A percentile compares a stretch with the other conserved stretches of the same genome.
These are phyloP conservation scores for Phorcus lineatus DNA, from an alignment of 2,888 invertebrate genomes.

Conservation along the genomic window DNA sequence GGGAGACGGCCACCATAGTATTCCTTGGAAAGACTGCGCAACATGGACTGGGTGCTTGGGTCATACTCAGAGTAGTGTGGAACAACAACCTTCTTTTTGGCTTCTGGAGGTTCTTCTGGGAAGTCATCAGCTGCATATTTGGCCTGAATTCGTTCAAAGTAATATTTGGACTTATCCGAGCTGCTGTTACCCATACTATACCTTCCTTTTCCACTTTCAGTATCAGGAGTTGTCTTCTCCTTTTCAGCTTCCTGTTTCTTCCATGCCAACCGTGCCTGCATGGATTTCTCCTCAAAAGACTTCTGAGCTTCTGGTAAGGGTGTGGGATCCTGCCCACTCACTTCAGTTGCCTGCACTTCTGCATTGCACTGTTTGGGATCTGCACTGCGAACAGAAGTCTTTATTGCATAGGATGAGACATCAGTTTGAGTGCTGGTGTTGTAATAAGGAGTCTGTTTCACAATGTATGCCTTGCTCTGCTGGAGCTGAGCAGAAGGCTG, in stretches of 20 bases:
- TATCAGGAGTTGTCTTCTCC: neutral
- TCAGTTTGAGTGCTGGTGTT: slow-evolving; percentile 72
- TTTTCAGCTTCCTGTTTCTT: slow-evolving; percentile 36
- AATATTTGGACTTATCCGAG: neutral
- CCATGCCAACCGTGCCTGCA: slow-evolving; percentile 39
- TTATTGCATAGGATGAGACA: slow-evolving; percentile 39
- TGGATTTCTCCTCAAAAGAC: slow-evolving; percentile 49
- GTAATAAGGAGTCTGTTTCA: slow-evolving; percentile 66
- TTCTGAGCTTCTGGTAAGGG: slow-evolving; percentile 33
- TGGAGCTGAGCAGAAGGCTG: slow-evolving; percentile 20
- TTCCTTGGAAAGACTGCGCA: slow-evolving; percentile 69
- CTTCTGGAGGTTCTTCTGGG: neutral
- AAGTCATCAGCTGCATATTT: slow-evolving; percentile 44
- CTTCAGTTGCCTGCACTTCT: slow-evolving; percentile 40
- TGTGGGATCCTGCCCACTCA: slow-evolving; percentile 35
- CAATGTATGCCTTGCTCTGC: slow-evolving; percentile 46
- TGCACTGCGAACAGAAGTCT: slow-evolving; percentile 35
- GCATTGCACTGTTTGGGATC: slow-evolving; percentile 31
- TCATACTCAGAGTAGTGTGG: slow-evolving; percentile 42
- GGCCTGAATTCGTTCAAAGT: slow-evolving; percentile 41
- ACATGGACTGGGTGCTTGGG: slow-evolving; percentile 61
- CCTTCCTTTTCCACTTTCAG: neutral
- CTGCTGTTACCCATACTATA: neutral
- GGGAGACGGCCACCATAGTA: slow-evolving; percentile 55
- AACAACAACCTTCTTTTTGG: neutral